These are phyloP conservation scores for Falco columbarius DNA, from an alignment of 2,797 vertebrate species.

Conservation along the genomic window DNA sequence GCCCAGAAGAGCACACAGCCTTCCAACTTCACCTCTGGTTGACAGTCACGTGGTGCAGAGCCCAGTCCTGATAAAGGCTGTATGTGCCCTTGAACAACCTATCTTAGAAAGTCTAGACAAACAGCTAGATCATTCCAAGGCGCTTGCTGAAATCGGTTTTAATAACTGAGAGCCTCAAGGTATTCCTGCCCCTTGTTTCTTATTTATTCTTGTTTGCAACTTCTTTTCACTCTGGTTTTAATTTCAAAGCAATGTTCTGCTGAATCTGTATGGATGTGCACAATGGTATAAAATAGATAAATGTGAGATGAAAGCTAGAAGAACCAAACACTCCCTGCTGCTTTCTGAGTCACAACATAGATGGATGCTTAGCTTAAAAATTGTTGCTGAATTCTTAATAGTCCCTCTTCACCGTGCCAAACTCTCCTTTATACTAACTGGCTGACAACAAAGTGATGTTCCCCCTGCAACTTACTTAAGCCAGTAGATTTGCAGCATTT, in stretches of 20 bases:
- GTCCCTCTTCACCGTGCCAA: background rate
- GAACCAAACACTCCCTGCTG: background rate
- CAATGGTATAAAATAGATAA: background rate
- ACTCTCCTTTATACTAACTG: background rate
- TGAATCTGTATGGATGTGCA: background rate
- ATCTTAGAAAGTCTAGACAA: background rate
- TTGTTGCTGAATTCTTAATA: background rate
- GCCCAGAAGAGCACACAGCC: background rate
- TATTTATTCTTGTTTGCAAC: background rate
- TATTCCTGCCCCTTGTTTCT: background rate
- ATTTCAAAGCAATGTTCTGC: background rate
- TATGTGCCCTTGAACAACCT: background rate
- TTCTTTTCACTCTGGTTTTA: background rate
- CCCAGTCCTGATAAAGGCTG: background rate
- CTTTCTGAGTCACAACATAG: background rate
- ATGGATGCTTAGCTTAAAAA: background rate
- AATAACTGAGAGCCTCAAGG: background rate
- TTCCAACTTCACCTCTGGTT: background rate
- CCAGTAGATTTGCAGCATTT: background rate
- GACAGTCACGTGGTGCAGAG: background rate
- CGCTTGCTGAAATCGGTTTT: background rate
- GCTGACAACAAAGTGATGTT: background rate
- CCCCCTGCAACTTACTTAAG: background rate
- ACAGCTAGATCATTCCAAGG: background rate
- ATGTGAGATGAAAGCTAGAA: background rate